Base-by-base conservation (phyloP, 2,888 invertebrate species). In the Odontocolon sp. region DNA sequence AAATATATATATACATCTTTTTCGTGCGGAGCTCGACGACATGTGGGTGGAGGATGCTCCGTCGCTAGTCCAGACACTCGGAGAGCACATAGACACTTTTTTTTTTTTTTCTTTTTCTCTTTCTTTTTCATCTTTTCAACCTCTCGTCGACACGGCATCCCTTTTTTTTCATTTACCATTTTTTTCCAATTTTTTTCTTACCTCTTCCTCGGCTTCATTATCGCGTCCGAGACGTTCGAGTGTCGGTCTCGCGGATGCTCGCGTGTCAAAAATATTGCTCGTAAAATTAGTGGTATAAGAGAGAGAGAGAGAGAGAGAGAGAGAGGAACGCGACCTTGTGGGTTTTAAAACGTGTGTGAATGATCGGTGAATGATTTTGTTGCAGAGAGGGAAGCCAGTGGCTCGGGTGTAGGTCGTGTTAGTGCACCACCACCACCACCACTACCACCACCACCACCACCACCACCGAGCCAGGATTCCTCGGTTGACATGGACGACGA, bases 311-410 rank as follows among this genome's bases (percentile, higher is more conserved):
- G 45, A 11, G 52, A 57, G 54, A 23, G 26, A n/a, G 33, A 31
- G 11, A 31, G 38, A 21, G 28, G 33, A 23, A 21, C 33, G n/a
- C 57, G n/a, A 52, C 31, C 38, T 52, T 59, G 28, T 23, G n/a
- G 42, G 40, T 23, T 61, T 61, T 11, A 61, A 31, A 31, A 31
- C 36, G 36, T 45, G 42, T 45, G 42, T 36, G 9, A 16, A 8
- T 11, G 31, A 31, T 18, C 42, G 33, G 45, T 38, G 40, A 23
- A 52, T 42, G 6, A 63, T 63, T 72, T 64, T 74, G 26, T 87
- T 87, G 2, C 85, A 90, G 90, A 90, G 52, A 87, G 89, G 81
- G 90, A 90, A 82, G 85, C 90, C 18, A 88, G 89, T 81, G 89
- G 87, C 59, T 90, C 89, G 66, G 89, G 90, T 21, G 83, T 88